phyloP scores from a whole-genome alignment of 2,888 invertebrate genomes.

The Therioaphis trifolii region DNA sequence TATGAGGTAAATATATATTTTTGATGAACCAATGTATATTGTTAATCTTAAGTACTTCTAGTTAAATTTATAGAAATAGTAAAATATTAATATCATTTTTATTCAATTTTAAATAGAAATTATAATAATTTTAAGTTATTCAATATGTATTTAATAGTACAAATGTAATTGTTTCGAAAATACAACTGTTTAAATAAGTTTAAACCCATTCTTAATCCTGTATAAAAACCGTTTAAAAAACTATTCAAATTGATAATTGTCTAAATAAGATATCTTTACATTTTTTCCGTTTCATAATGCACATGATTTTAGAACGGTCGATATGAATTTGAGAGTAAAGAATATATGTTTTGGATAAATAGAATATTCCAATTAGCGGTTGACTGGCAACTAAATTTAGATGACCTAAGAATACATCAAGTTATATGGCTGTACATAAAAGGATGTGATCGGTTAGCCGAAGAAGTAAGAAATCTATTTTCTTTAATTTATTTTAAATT shows the following conservation, averaged over 20 bases:
- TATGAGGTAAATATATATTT: conserved; percentile 31
- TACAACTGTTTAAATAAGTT: no score
- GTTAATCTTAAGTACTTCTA: background rate
- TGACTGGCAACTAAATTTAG: conserved; percentile 81
- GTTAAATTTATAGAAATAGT: no score
- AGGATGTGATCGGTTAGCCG: conserved; percentile 74
- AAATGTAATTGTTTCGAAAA: no score
- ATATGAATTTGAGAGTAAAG: conserved; percentile 63
- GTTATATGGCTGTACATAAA: conserved; percentile 75
- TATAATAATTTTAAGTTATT: no score
- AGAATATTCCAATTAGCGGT: conserved; percentile 78
- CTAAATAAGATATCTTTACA: background rate
- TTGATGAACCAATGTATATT: background rate
- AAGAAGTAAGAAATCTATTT: conserved; percentile 71
- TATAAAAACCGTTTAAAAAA: background rate
- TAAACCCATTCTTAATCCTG: background rate
- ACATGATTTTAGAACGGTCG: conserved; percentile 45
- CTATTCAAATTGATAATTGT: background rate
- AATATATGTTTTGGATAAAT: conserved; percentile 76
- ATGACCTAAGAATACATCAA: conserved; percentile 82
- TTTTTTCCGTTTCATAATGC: no score
- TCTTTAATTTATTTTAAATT: background rate
- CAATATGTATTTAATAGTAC: no score
- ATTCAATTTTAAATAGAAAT: no score
- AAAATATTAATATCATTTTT: no score